phyloP scores from a whole-genome alignment of 2,888 invertebrate genomes.

The Drepana falcataria region DNA sequence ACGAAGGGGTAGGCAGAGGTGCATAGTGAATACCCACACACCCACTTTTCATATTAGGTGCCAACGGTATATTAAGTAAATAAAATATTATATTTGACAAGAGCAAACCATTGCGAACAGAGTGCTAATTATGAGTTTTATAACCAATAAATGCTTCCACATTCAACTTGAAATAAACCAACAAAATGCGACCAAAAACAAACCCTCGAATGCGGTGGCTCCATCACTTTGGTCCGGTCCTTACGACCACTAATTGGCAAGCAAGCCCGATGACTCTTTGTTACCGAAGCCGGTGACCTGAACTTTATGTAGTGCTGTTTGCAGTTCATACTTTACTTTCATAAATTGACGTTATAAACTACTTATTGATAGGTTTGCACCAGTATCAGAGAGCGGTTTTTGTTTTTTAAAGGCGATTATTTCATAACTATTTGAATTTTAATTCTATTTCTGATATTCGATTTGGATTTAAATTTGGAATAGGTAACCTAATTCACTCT shows the following conservation, averaged over 20 bases:
- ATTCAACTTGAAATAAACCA: neutral
- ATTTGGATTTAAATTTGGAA: no score
- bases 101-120: no score
- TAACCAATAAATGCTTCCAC: neutral
- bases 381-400: neutral
- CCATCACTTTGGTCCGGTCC: neutral
- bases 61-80: no score
- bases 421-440: no score
- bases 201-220: neutral
- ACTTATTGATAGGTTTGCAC: neutral
- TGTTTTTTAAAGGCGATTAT: no score
- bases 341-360: conserved; percentile 1
- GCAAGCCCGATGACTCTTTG: conserved; percentile 23
- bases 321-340: conserved; percentile 2
- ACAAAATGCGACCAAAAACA: neutral
- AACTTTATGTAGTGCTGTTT: conserved; percentile 29
- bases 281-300: conserved; percentile 28
- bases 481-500: no score
- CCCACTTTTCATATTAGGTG: no score
- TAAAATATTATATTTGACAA: no score
- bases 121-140: neutral
- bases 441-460: no score
- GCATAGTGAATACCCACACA: no score
- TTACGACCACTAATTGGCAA: conserved; percentile 27
- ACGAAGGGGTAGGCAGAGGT: no score